Percentiles rank a stretch among this genome's conserved stretches.
Evolutionary conservation across 2,888 invertebrate species (phyloP).

Genomic region (Trachelus iudaicus): DNA sequence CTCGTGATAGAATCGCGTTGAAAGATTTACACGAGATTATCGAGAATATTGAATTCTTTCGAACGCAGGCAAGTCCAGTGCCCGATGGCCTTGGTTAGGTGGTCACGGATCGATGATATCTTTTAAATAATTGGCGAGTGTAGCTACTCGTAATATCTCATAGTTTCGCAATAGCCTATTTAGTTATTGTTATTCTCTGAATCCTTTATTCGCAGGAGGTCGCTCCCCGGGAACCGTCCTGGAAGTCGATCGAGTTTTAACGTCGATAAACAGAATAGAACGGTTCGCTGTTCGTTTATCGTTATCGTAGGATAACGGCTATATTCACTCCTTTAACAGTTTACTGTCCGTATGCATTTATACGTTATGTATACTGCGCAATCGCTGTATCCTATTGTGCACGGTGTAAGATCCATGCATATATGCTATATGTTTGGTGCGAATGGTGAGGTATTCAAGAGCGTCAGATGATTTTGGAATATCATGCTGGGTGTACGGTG

Average conservation of each 20-base stretch:
- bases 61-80: background rate
- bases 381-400: background rate
- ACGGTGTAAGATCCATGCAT: background rate
- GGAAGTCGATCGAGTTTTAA: background rate
- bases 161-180: slow-evolving; percentile 4
- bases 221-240: background rate
- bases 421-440: too few relatives aligned
- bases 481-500: background rate
- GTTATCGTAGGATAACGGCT: background rate
- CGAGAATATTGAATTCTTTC: background rate
- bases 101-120: slow-evolving; percentile 43
- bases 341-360: background rate
- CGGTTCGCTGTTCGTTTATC: background rate
- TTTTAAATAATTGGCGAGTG: slow-evolving; percentile 45
- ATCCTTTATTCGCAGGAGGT: background rate
- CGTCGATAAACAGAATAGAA: background rate
- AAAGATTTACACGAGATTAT: background rate
- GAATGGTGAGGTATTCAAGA: background rate
- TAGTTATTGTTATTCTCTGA: background rate
- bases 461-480: background rate
- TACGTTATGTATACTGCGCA: background rate
- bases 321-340: background rate
- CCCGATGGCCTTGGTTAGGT: slow-evolving; percentile 36
- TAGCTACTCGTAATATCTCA: slow-evolving; percentile 35
- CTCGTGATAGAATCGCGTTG: too few relatives aligned